phyloP scores from a whole-genome alignment of 2,797 vertebrate genomes.

The Decapterus maruadsi region DNA sequence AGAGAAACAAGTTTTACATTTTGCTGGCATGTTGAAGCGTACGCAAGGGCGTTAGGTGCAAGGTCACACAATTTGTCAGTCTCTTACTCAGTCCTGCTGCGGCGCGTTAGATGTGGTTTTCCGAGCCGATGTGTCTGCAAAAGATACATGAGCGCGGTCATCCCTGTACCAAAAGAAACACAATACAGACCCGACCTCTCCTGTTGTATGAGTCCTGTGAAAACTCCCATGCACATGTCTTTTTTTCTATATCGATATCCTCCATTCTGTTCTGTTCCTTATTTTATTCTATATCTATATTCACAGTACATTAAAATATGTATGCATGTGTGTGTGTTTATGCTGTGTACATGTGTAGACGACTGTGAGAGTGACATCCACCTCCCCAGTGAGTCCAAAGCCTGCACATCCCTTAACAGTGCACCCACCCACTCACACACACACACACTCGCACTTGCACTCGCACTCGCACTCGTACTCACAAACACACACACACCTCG shows the following conservation, averaged over 20 bases:
- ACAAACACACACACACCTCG: conserved; percentile 13
- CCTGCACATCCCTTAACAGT: conserved; percentile 59
- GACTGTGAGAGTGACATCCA: conserved; percentile 76
- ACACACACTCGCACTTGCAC: conserved; percentile 15
- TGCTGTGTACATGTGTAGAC: conserved; percentile 57
- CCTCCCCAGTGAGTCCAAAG: conserved; percentile 68
- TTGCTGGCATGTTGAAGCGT: conserved; percentile 14
- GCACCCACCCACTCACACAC: conserved; percentile 12
- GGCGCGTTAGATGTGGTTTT: conserved; percentile 32
- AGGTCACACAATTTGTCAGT: conserved; percentile 16
- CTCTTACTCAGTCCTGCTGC: background rate
- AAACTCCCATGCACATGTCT: conserved; percentile 34
- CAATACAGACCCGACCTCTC: conserved; percentile 12
- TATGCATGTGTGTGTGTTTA: conserved; percentile 20
- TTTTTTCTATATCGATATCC: too few relatives aligned
- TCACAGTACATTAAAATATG: background rate
- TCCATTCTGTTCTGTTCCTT: too few relatives aligned
- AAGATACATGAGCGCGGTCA: conserved; percentile 25
- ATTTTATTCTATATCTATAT: too few relatives aligned
- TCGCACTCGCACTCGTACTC: background rate
- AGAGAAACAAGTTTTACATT: conserved; percentile 18
- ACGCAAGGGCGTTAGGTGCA: conserved; percentile 12
- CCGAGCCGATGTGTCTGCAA: background rate
- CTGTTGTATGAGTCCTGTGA: conserved; percentile 6
- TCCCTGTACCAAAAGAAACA: conserved; percentile 22